These are phyloP conservation scores for Drosophila jambulina DNA, from an alignment of 1,140 invertebrate genomes.

Conservation along the genomic window DNA sequence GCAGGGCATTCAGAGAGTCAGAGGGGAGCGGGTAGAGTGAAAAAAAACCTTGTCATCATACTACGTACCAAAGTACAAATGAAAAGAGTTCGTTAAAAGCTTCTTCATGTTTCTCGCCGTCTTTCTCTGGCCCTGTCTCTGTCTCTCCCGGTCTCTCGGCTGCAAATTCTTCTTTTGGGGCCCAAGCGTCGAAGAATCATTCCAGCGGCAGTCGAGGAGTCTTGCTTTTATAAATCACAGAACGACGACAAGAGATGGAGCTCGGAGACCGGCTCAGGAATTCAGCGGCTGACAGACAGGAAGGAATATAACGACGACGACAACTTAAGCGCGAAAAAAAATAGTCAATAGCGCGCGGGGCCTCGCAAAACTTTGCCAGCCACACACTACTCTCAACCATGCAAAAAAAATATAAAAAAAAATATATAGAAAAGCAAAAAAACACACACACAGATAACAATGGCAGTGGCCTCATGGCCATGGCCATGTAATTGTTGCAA, in stretches of 20 bases:
- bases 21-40: slow-evolving; percentile 16
- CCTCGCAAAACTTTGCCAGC: slow-evolving; percentile 34
- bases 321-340: slow-evolving; percentile 81
- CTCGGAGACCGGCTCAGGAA: slow-evolving; percentile 54
- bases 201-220: slow-evolving; percentile 56
- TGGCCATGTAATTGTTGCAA: slow-evolving; percentile 80
- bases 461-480: slow-evolving; percentile 69
- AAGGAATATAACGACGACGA: slow-evolving; percentile 81
- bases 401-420: slow-evolving; percentile 37
- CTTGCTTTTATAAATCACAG: slow-evolving; percentile 82
- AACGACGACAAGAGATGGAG: slow-evolving; percentile 61
- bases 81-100: slow-evolving; percentile 83
- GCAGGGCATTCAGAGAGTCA: slow-evolving; percentile 22
- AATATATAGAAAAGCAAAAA: slow-evolving; percentile 12
- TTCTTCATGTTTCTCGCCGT: slow-evolving; percentile 77
- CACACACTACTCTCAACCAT: slow-evolving; percentile 45
- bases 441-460: slow-evolving; percentile 58
- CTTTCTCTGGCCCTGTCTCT: slow-evolving; percentile 1
- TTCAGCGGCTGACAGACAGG: slow-evolving; percentile 73
- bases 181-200: slow-evolving; percentile 79
- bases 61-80: slow-evolving; percentile 75
- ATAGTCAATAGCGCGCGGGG: slow-evolving; percentile 67
- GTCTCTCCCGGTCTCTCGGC: slow-evolving; percentile 9
- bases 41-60: slow-evolving; percentile 73
- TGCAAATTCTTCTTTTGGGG: slow-evolving; percentile 78